phyloP scores from a whole-genome alignment of 92 coral and sea anemone genomes.

The Micromussa lordhowensis region DNA sequence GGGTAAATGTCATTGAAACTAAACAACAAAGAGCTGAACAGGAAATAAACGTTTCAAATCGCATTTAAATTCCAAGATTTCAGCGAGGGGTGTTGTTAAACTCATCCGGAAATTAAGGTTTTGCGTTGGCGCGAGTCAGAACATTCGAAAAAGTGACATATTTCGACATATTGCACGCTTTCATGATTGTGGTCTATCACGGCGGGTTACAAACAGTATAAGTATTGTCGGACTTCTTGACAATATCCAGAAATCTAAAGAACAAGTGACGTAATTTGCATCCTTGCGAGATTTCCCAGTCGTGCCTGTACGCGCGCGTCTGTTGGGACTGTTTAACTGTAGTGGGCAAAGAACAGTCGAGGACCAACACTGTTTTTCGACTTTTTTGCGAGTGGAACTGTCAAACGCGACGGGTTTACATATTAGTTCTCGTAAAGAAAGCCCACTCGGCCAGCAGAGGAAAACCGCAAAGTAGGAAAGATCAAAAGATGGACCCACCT shows the following conservation, averaged over 20 bases:
- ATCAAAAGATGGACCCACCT: background rate
- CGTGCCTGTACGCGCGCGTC: background rate
- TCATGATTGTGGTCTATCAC: background rate
- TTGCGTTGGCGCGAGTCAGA: background rate
- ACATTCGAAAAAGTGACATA: background rate
- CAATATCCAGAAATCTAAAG: too few species aligned
- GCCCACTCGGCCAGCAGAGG: background rate
- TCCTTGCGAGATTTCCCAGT: background rate
- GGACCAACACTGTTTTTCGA: background rate
- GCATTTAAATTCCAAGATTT: background rate
- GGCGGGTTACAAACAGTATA: background rate
- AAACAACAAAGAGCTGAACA: too few species aligned
- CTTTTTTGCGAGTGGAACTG: background rate
- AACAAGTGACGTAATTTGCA: background rate
- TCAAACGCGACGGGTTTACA: background rate
- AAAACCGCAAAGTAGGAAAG: background rate
- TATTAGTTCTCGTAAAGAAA: background rate
- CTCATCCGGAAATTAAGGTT: background rate
- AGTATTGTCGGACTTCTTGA: background rate
- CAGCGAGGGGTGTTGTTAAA: background rate
- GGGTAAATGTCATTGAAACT: too few species aligned
- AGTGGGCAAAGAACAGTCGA: background rate
- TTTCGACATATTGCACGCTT: background rate
- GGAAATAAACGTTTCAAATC: too few species aligned
- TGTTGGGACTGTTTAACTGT: background rate